These are phyloP conservation scores for Pseudochromis fuscus DNA, from an alignment of 2,797 vertebrate genomes.

Conservation along the genomic window DNA sequence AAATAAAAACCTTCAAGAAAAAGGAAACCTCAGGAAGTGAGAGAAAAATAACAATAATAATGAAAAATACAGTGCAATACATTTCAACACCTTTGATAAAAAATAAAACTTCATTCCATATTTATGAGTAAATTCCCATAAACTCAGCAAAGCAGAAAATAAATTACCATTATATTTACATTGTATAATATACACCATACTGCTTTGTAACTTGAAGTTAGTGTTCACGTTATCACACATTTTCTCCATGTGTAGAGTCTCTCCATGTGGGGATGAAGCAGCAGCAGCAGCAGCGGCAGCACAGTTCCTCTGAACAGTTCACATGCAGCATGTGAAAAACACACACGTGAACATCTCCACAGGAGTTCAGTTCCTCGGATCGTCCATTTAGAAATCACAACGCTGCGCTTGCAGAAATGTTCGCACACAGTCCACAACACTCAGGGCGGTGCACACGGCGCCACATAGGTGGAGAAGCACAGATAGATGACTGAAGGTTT, in stretches of 20 bases:
- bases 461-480: conserved; percentile 60
- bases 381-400: conserved; percentile 45
- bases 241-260: conserved; percentile 38
- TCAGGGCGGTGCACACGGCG: conserved; percentile 32
- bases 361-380: conserved; percentile 35
- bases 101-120: conserved; percentile 76
- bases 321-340: conserved; percentile 34
- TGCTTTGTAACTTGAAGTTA: conserved; percentile 57
- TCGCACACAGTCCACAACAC: conserved; percentile 55
- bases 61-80: conserved; percentile 77
- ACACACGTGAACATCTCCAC: conserved; percentile 31
- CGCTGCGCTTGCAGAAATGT: conserved; percentile 46
- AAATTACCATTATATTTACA: conserved; percentile 81
- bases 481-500: conserved; percentile 48
- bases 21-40: conserved; percentile 53
- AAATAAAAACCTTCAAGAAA: conserved; percentile 65
- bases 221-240: conserved; percentile 58
- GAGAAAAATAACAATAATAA: conserved; percentile 51
- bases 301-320: conserved; percentile 54
- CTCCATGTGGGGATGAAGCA: conserved; percentile 46
- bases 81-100: conserved; percentile 72
- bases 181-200: conserved; percentile 69
- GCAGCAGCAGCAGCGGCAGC: conserved; percentile 61
- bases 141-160: conserved; percentile 78
- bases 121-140: conserved; percentile 71